Conservation (phyloP, 2,797 vertebrate species). For the Valencia hispanica region DNA sequence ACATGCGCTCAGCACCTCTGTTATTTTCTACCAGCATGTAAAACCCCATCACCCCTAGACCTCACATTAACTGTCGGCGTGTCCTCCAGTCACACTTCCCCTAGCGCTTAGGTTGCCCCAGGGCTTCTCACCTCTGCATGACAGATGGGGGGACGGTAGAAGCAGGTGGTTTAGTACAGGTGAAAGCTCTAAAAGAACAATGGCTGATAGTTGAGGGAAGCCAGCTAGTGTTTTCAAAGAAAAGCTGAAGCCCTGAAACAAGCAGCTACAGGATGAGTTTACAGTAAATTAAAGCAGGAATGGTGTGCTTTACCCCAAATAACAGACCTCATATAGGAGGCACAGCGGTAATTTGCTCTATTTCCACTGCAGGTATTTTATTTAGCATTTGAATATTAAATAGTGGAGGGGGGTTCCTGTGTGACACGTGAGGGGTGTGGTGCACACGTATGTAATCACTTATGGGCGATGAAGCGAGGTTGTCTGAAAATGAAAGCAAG, state of each 20-base stretch:
- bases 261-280: constrained; percentile 3
- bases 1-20: constrained; percentile 10
- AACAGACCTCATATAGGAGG: neutral
- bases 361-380: neutral
- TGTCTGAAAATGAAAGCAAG: neutral
- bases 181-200: constrained; percentile 10
- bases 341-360: neutral
- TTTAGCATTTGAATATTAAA: neutral
- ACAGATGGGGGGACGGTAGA: neutral
- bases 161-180: neutral
- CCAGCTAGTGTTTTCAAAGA: neutral
- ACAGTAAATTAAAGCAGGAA: constrained; percentile 20
- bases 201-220: neutral
- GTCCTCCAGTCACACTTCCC: constrained; percentile 15
- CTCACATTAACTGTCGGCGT: neutral
- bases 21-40: constrained; percentile 16
- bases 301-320: neutral
- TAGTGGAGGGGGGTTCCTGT: neutral
- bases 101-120: constrained; percentile 1
- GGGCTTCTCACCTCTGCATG: constrained; percentile 3
- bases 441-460: neutral
- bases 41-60: constrained; percentile 4
- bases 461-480: neutral
- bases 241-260: neutral
- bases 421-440: neutral